A percentile compares a stretch with the other conserved stretches of the same genome.
These are phyloP conservation scores for Parnassius smintheus DNA, from an alignment of 2,888 invertebrate genomes.

Conservation along the genomic window DNA sequence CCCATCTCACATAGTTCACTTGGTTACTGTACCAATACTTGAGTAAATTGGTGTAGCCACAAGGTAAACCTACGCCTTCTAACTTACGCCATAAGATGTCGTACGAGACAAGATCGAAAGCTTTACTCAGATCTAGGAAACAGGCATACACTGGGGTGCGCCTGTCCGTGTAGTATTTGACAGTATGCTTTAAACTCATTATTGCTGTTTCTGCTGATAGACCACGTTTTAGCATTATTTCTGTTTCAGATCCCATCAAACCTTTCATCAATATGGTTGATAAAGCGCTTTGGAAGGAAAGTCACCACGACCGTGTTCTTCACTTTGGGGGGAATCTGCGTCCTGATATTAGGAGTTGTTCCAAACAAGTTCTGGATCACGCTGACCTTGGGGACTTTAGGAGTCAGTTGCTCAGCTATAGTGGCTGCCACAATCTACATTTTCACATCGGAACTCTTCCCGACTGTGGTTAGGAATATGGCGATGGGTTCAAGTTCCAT, in stretches of 20 bases:
- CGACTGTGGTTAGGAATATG: conserved; percentile 92
- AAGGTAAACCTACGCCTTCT: no score
- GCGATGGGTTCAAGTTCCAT: conserved; percentile 92
- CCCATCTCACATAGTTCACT: no score
- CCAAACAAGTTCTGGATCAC: conserved; percentile 75
- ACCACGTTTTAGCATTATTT: background rate
- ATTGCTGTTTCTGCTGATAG: no score
- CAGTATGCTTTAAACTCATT: no score
- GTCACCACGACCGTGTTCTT: conserved; percentile 82
- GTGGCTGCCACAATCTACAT: conserved; percentile 92
- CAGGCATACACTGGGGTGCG: no score
- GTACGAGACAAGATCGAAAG: no score
- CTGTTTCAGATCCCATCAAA: conserved; percentile 82
- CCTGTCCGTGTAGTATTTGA: no score
- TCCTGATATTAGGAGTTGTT: conserved; percentile 82
- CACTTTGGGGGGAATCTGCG: conserved; percentile 80
- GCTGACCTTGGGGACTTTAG: conserved; percentile 84
- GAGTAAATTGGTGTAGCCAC: no score
- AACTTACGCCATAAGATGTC: no score
- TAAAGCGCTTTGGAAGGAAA: conserved; percentile 85
- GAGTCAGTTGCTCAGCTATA: conserved; percentile 89
- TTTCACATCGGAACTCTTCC: conserved; percentile 92
- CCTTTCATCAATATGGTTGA: conserved; percentile 75
- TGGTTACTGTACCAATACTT: no score
- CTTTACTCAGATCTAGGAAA: no score